phyloP scores from a whole-genome alignment of 2,797 vertebrate genomes.

The Buphagus erythrorhynchus region DNA sequence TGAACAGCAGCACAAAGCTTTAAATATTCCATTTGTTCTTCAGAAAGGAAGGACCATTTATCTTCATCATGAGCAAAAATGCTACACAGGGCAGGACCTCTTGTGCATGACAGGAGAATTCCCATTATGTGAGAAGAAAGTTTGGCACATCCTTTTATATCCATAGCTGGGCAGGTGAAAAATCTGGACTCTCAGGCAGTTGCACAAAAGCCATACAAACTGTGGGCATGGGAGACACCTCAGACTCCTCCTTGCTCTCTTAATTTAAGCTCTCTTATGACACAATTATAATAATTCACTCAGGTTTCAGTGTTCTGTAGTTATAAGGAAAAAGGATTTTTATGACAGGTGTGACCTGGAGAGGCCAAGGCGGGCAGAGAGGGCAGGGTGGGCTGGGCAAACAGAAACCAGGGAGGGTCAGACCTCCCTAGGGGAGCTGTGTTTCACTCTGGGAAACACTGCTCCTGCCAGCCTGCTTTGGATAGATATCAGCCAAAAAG shows the following conservation, averaged over 20 bases:
- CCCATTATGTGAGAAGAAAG: background rate
- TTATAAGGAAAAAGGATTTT: background rate
- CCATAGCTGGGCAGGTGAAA: background rate
- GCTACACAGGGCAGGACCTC: background rate
- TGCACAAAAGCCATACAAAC: background rate
- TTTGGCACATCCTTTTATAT: background rate
- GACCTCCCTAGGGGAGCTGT: background rate
- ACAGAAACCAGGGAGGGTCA: background rate
- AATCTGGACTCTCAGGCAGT: background rate
- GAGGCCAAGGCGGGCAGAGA: background rate
- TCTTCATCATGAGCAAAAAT: background rate
- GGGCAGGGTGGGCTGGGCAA: rapidly evolving
- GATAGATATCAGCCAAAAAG: rapidly evolving
- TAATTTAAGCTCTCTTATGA: background rate
- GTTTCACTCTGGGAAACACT: background rate
- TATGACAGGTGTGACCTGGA: background rate
- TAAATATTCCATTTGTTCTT: background rate
- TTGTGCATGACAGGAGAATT: background rate
- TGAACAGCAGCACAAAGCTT: background rate
- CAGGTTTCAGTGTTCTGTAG: background rate
- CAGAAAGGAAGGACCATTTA: background rate
- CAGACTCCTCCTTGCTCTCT: background rate
- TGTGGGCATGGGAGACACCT: background rate
- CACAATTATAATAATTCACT: background rate
- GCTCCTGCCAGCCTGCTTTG: background rate